phyloP scores from a whole-genome alignment of 2,888 invertebrate genomes.

The Cephus spinipes region DNA sequence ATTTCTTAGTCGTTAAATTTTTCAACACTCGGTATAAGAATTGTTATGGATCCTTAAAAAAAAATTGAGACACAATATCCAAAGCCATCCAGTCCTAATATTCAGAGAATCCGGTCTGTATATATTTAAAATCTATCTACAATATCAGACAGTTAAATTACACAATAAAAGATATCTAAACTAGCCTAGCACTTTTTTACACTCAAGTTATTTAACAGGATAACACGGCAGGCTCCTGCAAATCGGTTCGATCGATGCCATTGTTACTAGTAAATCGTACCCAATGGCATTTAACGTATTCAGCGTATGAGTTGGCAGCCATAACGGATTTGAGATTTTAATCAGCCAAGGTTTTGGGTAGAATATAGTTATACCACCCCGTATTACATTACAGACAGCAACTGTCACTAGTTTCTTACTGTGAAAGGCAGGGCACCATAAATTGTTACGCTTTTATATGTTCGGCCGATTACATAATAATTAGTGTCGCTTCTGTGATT shows the following conservation, averaged over 20 bases:
- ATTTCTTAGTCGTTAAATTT: background rate
- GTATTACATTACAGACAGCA: conserved; percentile 15
- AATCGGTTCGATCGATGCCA: background rate
- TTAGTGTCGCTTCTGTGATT: conserved; percentile 25
- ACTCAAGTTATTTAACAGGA: conserved; percentile 1
- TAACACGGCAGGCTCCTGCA: background rate
- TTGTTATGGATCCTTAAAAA: background rate
- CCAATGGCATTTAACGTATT: conserved; percentile 2
- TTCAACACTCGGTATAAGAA: background rate
- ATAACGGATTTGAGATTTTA: conserved; percentile 22
- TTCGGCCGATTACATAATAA: conserved; percentile 40
- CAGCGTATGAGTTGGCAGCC: background rate
- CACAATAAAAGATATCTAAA: background rate
- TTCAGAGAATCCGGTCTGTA: background rate
- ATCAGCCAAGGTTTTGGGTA: conserved; percentile 28
- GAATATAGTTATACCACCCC: conserved; percentile 6
- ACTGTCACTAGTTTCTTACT: conserved; percentile 33
- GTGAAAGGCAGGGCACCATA: conserved; percentile 40
- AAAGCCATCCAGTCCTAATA: background rate
- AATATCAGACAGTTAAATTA: background rate
- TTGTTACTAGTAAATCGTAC: background rate
- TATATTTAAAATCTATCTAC: background rate
- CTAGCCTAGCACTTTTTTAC: background rate
- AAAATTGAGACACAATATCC: background rate
- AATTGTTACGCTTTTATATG: conserved; percentile 27